A percentile compares a stretch with the other conserved stretches of the same genome.
Evolutionary conservation across 2,797 vertebrate genomes (phyloP).

Genomic region (Martes flavigula): DNA sequence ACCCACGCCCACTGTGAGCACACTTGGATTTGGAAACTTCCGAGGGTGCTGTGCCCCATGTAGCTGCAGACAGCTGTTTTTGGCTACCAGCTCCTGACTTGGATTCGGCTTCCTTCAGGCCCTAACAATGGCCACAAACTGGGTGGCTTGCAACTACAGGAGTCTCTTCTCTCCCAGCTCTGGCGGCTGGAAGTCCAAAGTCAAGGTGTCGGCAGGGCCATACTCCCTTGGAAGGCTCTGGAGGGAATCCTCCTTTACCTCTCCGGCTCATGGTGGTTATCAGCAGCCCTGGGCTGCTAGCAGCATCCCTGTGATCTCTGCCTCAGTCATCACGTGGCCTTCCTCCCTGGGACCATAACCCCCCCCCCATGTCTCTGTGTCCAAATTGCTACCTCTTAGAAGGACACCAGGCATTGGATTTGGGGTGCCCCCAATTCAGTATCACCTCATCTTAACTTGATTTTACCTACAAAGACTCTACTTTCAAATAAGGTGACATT

Average conservation of each 20-base stretch:
- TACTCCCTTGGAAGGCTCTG: neutral
- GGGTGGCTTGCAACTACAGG: neutral
- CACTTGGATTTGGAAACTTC: neutral
- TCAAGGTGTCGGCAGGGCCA: neutral
- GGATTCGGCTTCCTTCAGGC: neutral
- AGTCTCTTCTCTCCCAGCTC: neutral
- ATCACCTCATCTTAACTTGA: too few relatives aligned
- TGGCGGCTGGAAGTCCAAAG: neutral
- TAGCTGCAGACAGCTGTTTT: fast-evolving
- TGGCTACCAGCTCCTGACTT: neutral
- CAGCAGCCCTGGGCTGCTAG: too few relatives aligned
- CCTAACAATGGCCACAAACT: fast-evolving
- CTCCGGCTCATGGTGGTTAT: fast-evolving
- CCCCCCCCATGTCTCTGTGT: neutral
- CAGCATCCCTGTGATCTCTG: neutral
- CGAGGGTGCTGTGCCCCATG: fast-evolving
- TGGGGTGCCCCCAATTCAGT: neutral
- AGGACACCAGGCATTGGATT: neutral
- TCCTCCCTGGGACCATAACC: neutral
- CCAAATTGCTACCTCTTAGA: neutral
- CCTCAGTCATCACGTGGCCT: neutral
- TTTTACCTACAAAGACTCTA: neutral
- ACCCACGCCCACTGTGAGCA: neutral
- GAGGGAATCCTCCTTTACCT: neutral
- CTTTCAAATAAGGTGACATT: neutral